A percentile compares a stretch with the other conserved stretches of the same genome.
Evolutionary conservation across 35 echinoderm and acorn worm species (phyloP).

Genomic region (Diadema setosum): DNA sequence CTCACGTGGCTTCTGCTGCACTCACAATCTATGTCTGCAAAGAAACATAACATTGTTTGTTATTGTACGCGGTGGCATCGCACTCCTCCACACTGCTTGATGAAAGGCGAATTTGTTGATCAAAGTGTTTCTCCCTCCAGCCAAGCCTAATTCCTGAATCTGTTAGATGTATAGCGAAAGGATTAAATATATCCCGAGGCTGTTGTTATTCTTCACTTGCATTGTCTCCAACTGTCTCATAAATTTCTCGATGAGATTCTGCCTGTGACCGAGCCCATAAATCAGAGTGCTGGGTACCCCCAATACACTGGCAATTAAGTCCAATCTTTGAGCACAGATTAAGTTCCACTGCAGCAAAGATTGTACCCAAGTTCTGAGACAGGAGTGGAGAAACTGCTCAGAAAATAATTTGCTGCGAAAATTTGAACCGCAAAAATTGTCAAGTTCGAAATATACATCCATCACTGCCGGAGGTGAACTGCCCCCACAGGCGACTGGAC

Average conservation of each 20-base stretch:
- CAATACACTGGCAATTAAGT: background rate
- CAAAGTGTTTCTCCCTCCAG: background rate
- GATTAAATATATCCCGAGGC: background rate
- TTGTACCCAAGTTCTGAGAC: too few relatives aligned
- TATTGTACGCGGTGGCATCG: too few relatives aligned
- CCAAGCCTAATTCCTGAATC: constrained; percentile 8
- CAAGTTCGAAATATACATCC: background rate
- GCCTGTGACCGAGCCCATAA: background rate
- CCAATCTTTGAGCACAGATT: background rate
- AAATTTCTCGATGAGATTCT: background rate
- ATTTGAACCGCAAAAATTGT: background rate
- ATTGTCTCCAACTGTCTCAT: background rate
- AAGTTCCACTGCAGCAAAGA: too few relatives aligned
- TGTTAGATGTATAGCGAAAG: background rate
- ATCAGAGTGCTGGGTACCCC: background rate
- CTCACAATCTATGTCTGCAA: too few relatives aligned
- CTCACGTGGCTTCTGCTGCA: too few relatives aligned
- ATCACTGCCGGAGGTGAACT: background rate
- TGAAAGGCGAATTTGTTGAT: background rate
- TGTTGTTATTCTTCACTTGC: background rate
- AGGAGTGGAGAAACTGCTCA: background rate
- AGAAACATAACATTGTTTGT: too few relatives aligned
- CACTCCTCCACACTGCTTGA: too few relatives aligned
- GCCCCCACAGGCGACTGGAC: background rate
- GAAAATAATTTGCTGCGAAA: background rate